Conservation (phyloP, 2,888 invertebrate species). For the Lottia gigantea region DNA sequence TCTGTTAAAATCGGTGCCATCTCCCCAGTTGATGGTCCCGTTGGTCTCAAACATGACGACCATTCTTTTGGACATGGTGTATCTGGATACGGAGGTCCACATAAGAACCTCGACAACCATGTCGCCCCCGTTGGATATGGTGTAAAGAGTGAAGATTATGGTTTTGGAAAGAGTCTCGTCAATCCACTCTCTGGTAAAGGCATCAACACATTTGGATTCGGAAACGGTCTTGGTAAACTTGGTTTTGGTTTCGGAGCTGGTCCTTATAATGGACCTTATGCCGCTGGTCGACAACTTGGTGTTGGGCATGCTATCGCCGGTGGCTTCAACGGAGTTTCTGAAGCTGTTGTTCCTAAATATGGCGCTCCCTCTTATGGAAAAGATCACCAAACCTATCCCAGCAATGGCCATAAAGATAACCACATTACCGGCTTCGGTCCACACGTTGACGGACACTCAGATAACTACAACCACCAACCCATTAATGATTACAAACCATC, state of each 20-base stretch:
- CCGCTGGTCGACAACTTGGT: neutral
- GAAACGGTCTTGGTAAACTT: neutral
- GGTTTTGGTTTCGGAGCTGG: slow-evolving; percentile 5
- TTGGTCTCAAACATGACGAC: neutral
- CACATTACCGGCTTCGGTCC: neutral
- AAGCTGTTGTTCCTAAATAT: neutral
- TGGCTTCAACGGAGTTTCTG: neutral
- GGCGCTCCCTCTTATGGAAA: neutral
- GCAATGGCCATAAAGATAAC: neutral
- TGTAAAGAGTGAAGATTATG: neutral
- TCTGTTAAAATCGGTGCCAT: too few relatives aligned
- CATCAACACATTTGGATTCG: neutral
- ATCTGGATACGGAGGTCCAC: neutral
- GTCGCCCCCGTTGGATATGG: neutral
- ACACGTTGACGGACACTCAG: too few relatives aligned
- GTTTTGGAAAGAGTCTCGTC: neutral
- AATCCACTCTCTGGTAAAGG: neutral
- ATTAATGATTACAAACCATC: neutral
- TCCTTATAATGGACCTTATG: neutral
- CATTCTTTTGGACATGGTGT: neutral
- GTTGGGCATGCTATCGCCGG: neutral
- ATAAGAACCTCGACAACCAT: neutral
- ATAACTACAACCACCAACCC: neutral
- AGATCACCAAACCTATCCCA: neutral
- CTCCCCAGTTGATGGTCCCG: neutral